Percentiles rank a stretch among this genome's conserved stretches.
phyloP scores from a whole-genome alignment of 2,113 vertebrate genomes.

The Myiozetetes cayanensis region DNA sequence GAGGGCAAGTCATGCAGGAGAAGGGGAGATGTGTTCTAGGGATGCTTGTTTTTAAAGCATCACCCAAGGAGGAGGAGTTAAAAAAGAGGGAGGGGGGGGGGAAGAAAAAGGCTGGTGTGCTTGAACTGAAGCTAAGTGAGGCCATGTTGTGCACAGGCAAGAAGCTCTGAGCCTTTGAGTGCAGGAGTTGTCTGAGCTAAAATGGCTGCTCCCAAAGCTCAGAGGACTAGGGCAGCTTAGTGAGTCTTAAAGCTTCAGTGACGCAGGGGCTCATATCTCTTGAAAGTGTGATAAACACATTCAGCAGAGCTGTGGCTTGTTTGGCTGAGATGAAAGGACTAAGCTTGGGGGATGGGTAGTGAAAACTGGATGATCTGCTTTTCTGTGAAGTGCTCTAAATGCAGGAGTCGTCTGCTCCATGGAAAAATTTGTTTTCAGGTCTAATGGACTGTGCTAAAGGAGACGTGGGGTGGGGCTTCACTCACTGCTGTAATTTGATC shows the following conservation, averaged over 20 bases:
- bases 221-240: slow-evolving; percentile 91
- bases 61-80: slow-evolving; percentile 66
- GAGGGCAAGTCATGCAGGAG: slow-evolving; percentile 24
- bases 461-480: slow-evolving; percentile 88
- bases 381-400: slow-evolving; percentile 81
- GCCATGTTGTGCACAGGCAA: slow-evolving; percentile 91
- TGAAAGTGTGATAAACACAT: slow-evolving; percentile 91
- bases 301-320: slow-evolving; percentile 85
- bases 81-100: neutral
- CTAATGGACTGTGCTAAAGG: slow-evolving; percentile 86
- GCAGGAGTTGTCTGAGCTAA: slow-evolving; percentile 83
- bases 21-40: neutral
- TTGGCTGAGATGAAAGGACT: slow-evolving; percentile 83
- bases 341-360: slow-evolving; percentile 79
- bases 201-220: slow-evolving; percentile 95
- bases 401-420: slow-evolving; percentile 84
- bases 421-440: slow-evolving; percentile 88
- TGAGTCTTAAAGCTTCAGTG: slow-evolving; percentile 87
- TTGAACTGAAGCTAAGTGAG: slow-evolving; percentile 84
- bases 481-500: slow-evolving; percentile 92
- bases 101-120: slow-evolving; percentile 40
- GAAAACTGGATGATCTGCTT: slow-evolving; percentile 79
- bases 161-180: slow-evolving; percentile 77
- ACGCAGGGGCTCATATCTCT: slow-evolving; percentile 84
- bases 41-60: slow-evolving; percentile 70